Percentiles rank a stretch among this genome's conserved stretches.
Conservation (phyloP, 2,113 vertebrate species). For the Hiodon tergisus region DNA sequence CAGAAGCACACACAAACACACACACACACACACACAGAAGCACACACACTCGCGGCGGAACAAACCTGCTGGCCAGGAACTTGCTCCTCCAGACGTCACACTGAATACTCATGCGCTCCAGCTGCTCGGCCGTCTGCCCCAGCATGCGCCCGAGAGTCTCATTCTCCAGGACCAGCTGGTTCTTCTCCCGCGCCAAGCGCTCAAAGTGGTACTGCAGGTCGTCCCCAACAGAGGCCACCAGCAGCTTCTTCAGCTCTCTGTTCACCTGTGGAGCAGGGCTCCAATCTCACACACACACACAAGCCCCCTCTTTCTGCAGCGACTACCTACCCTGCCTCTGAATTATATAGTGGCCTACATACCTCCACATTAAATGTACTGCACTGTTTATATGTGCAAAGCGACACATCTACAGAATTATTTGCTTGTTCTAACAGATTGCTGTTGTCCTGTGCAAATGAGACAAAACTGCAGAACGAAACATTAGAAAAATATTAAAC, state of each 20-base stretch:
- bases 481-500: no score
- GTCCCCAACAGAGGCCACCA: slow-evolving; percentile 90
- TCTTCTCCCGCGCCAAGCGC: slow-evolving; percentile 86
- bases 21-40: neutral
- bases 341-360: no score
- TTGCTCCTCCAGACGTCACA: slow-evolving; percentile 99
- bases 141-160: slow-evolving; percentile 73
- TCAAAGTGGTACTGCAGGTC: slow-evolving; percentile 97
- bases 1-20: neutral
- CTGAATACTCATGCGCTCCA: slow-evolving; percentile 93
- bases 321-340: no score
- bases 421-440: no score
- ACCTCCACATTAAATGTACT: no score
- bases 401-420: no score
- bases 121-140: slow-evolving; percentile 78
- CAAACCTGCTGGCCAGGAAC: slow-evolving; percentile 92
- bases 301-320: no score
- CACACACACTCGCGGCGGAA: slow-evolving; percentile 10
- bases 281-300: neutral
- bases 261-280: slow-evolving; percentile 71
- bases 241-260: slow-evolving; percentile 88
- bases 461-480: no score
- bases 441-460: no score
- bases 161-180: slow-evolving; percentile 89
- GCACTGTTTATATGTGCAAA: no score